phyloP scores from a whole-genome alignment of 2,113 vertebrate species.

The Nematolebias whitei region DNA sequence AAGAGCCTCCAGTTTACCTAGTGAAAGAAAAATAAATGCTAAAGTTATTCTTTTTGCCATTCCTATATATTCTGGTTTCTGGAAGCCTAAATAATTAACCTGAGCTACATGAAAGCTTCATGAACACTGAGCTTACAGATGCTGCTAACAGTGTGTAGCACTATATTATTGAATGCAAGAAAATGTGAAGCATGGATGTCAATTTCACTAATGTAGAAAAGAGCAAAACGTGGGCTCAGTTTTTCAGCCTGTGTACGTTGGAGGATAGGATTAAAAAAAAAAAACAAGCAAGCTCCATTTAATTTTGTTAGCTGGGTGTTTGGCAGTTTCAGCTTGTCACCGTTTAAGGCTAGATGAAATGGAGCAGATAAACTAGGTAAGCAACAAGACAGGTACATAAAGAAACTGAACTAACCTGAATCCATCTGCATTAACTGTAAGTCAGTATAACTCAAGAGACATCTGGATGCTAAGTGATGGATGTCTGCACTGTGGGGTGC shows the following conservation, averaged over 20 bases:
- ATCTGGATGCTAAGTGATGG: conserved; percentile 72
- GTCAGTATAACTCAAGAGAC: conserved; percentile 84
- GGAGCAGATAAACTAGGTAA: too few relatives aligned
- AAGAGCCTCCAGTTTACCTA: conserved; percentile 95
- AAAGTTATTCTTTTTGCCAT: not conserved
- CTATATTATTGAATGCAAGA: too few relatives aligned
- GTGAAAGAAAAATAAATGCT: conserved; percentile 4
- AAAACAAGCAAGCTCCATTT: too few relatives aligned
- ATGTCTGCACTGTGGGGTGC: conserved; percentile 81
- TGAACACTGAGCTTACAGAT: too few relatives aligned
- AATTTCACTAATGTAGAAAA: too few relatives aligned
- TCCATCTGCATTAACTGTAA: conserved; percentile 91
- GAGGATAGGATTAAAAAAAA: too few relatives aligned
- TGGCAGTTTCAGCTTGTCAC: not conserved
- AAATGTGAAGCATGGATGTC: too few relatives aligned
- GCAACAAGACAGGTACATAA: not conserved
- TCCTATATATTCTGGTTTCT: not conserved
- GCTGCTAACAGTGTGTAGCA: too few relatives aligned
- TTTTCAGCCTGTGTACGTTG: too few relatives aligned
- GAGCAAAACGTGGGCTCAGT: too few relatives aligned
- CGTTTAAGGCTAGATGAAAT: not conserved
- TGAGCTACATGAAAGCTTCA: too few relatives aligned
- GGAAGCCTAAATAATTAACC: not conserved
- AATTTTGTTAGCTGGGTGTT: too few relatives aligned
- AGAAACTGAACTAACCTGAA: conserved; percentile 82